Evolutionary conservation across 2,888 invertebrate genomes (phyloP), one percentile per base, ranked within the genome.

Genomic region (Amblyteles armatorius): DNA sequence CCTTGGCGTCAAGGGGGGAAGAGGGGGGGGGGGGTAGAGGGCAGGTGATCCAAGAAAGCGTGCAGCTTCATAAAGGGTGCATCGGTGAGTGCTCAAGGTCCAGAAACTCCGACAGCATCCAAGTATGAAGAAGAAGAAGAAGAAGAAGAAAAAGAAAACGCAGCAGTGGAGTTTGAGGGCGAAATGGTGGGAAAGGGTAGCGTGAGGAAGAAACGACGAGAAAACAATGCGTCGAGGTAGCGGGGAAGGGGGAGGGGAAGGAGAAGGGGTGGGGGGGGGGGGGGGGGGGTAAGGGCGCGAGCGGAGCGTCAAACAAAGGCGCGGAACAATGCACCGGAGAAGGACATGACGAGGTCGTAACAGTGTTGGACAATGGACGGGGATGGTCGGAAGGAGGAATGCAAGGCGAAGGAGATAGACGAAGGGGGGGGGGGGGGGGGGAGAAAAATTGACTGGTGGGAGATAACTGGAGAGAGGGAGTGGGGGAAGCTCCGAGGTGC

Each of bases 351-450:
- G 82, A 80, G 69, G 82, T 86, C 84, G 83, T 89, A 91, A 92
- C 92, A 91, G 91, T 90, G 91, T 92, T 84, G 91, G 91, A 92
- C 92, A 93, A 92, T 93, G 88, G 91, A 60, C 29, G 88, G 88
- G 90, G 90, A 91, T 91, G 89, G 88, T 86, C 88, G 83, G 79
- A 86, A 82, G 68, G 89, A 90, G 88, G 44, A 86, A 81, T 74
- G 86, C 68, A 11, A 26, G 76, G 74, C 33, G 44, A 74, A 26
- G 55, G 16, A 65, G 36, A 76, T 22, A 22, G 78, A 76, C 19
- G 76, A 52, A 68, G 36, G 36, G 22, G 72, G 44, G 44, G 52
- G 72, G 44, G 44, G 52, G 52, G 48, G 55, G 44, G 22, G 26
- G 11, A 72, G 69, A 83, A 77, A 69, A 67, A 79, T 60, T 29